Evolutionary conservation across 1,140 invertebrate species (phyloP).

Genomic region (Meloidogyne hapla): DNA sequence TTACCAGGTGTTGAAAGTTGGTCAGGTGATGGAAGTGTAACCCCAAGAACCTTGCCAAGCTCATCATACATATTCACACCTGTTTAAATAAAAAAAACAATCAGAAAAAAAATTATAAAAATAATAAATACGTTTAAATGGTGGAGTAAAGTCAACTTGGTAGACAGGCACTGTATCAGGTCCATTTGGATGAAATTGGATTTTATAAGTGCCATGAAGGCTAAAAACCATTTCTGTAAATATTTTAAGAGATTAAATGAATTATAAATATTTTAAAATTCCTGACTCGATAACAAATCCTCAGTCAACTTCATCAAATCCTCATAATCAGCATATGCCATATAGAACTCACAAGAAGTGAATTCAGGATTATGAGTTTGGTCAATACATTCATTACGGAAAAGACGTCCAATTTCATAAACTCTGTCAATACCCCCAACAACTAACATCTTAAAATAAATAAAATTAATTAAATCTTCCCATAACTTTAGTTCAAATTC

Average conservation of each 20-base stretch:
- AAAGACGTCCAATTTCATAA: constrained; percentile 95
- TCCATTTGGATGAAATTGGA: constrained; percentile 90
- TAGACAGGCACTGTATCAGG: constrained; percentile 74
- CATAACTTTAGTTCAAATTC: constrained; percentile 14
- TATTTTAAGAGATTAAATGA: constrained; percentile 15
- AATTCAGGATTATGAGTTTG: constrained; percentile 98
- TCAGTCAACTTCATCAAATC: constrained; percentile 92
- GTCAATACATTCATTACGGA: constrained; percentile 97
- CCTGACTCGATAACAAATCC: constrained; percentile 77
- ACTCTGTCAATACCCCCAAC: constrained; percentile 95
- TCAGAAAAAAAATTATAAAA: not conserved
- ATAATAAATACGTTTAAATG: constrained; percentile 74
- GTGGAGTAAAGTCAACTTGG: constrained; percentile 94
- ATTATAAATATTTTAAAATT: not conserved
- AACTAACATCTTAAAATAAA: constrained; percentile 77
- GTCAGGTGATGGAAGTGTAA: constrained; percentile 77
- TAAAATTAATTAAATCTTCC: constrained; percentile 21
- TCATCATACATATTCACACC: constrained; percentile 82
- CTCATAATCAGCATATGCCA: constrained; percentile 98
- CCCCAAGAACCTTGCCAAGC: constrained; percentile 80
- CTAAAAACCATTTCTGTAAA: constrained; percentile 73
- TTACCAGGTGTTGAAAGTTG: constrained; percentile 66
- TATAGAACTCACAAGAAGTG: constrained; percentile 98
- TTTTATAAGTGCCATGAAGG: constrained; percentile 73
- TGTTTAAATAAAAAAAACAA: constrained; percentile 9